Percentiles rank a stretch among this genome's conserved stretches.
Evolutionary conservation across 2,113 vertebrate genomes (phyloP).

Genomic region (Entomyzon cyanotis): DNA sequence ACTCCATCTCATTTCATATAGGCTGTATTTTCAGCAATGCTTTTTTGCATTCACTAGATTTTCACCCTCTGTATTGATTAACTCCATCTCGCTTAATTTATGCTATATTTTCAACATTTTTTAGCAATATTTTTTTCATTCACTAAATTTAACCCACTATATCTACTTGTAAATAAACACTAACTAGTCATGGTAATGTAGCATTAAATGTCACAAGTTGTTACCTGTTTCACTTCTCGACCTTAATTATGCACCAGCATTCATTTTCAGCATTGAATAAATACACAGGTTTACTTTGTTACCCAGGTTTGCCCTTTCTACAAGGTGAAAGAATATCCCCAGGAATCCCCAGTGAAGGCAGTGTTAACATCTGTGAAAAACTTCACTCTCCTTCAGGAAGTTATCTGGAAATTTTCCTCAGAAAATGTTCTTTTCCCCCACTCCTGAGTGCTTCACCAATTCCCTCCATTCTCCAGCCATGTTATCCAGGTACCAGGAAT

Average conservation of each 20-base stretch:
- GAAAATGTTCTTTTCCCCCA: not conserved
- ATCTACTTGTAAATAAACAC: not conserved
- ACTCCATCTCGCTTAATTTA: not conserved
- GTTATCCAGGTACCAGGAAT: not conserved
- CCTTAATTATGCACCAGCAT: fast-evolving
- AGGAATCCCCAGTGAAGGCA: not conserved
- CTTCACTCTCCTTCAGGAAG: not conserved
- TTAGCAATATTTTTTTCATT: not conserved
- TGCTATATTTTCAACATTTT: not conserved
- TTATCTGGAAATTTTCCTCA: not conserved
- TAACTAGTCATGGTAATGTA: not conserved
- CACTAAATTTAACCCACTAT: not conserved
- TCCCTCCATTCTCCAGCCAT: not conserved
- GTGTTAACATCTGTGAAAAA: not conserved
- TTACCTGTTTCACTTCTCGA: not conserved
- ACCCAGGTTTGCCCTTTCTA: not conserved
- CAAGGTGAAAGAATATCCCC: not conserved
- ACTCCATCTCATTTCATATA: not conserved
- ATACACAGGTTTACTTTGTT: fast-evolving
- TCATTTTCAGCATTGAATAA: not conserved
- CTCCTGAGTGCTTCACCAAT: not conserved
- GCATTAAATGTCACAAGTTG: not conserved
- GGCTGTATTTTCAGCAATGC: not conserved
- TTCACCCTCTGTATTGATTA: not conserved
- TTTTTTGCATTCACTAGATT: not conserved